Evolutionary conservation across 2,113 vertebrate genomes (phyloP).

Genomic region (Oryzias curvinotus): DNA sequence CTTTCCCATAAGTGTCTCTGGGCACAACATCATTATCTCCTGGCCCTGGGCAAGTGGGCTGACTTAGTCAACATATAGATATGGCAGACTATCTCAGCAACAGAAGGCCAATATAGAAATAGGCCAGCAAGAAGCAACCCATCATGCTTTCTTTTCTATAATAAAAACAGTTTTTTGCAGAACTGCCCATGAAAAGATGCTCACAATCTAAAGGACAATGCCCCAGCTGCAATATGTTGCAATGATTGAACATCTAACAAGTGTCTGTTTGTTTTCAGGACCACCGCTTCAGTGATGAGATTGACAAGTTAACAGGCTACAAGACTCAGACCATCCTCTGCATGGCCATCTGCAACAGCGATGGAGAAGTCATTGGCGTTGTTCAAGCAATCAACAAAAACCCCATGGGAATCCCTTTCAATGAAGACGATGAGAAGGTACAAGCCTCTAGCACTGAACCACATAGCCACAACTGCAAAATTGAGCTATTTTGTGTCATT

Average conservation of each 20-base stretch:
- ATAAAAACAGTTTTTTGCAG: not conserved
- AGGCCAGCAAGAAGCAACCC: conserved; percentile 10
- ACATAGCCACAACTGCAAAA: not conserved
- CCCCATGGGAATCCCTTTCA: conserved; percentile 74
- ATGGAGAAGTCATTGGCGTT: conserved; percentile 80
- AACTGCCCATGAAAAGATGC: no score
- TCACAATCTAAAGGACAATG: no score
- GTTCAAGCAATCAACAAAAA: conserved; percentile 83
- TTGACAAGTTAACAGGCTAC: conserved; percentile 82
- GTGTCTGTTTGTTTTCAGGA: conserved; percentile 63
- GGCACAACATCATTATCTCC: conserved; percentile 67
- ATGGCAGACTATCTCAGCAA: conserved; percentile 48
- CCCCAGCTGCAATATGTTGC: not conserved
- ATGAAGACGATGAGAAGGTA: conserved; percentile 82
- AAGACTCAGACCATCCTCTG: conserved; percentile 82
- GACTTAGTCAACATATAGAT: conserved; percentile 39
- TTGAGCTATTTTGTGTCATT: conserved; percentile 4
- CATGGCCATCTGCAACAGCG: conserved; percentile 80
- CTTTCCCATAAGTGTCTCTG: not conserved
- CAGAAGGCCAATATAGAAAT: conserved; percentile 6
- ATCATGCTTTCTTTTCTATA: conserved; percentile 4
- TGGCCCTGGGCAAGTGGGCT: conserved; percentile 59
- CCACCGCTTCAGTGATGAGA: conserved; percentile 82
- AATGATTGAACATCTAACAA: conserved; percentile 2
- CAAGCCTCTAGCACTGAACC: not conserved